These are phyloP conservation scores for Temnothorax nylanderi DNA, from an alignment of 1,140 invertebrate genomes.

Conservation along the genomic window DNA sequence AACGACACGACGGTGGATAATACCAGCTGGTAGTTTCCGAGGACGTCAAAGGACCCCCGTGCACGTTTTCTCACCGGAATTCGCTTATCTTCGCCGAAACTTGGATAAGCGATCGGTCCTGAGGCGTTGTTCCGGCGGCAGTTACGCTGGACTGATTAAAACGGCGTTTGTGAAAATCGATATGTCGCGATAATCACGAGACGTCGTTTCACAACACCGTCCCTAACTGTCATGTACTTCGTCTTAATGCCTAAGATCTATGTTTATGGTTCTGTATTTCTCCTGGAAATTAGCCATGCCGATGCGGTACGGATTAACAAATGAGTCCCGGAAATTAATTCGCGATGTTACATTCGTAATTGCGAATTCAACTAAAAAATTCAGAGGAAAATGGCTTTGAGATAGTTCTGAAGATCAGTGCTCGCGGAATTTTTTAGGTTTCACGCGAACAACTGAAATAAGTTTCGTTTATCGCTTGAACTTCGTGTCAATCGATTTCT, in stretches of 20 bases:
- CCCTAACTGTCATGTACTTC: neutral
- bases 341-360: neutral
- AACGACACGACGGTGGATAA: conserved; percentile 56
- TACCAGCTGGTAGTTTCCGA: conserved; percentile 25
- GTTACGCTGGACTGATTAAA: conserved; percentile 35
- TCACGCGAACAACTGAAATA: neutral
- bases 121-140: neutral
- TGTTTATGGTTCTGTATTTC: neutral
- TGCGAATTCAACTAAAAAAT: neutral
- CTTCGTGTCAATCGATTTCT: conserved; percentile 7
- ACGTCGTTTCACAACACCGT: neutral
- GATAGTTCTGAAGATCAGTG: neutral
- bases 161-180: conserved; percentile 36
- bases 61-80: conserved; percentile 27
- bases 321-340: neutral
- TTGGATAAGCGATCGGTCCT: conserved; percentile 28
- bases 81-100: conserved; percentile 52
- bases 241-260: neutral
- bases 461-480: neutral
- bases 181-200: conserved; percentile 28
- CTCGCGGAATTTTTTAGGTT: neutral
- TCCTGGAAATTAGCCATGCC: neutral
- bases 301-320: neutral
- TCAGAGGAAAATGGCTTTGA: neutral
- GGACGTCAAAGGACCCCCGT: conserved; percentile 28